Evolutionary conservation across 2,888 invertebrate genomes (phyloP).

Genomic region (Sinhomidia bicolor): DNA sequence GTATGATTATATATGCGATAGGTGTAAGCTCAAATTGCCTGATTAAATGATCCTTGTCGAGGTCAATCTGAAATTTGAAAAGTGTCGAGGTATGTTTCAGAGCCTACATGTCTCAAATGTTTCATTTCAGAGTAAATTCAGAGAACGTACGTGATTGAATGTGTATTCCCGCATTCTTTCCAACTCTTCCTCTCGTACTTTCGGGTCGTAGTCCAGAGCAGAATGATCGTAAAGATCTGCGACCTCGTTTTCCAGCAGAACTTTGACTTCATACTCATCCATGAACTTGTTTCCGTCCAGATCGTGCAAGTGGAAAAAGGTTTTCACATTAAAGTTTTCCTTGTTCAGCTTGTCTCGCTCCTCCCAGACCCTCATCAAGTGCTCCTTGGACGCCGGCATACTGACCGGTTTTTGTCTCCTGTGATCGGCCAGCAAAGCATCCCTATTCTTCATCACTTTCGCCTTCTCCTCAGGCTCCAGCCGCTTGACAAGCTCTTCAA

Average conservation of each 20-base stretch:
- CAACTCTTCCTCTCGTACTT: conserved; percentile 33
- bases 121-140: too few relatives aligned
- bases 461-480: not conserved
- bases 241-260: conserved; percentile 25
- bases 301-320: conserved; percentile 58
- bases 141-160: too few relatives aligned
- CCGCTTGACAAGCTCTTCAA: conserved; percentile 52
- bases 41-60: conserved; percentile 39
- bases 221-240: not conserved
- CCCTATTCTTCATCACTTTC: not conserved
- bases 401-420: not conserved
- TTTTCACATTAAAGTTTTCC: conserved; percentile 46
- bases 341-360: conserved; percentile 45
- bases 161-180: conserved; percentile 60
- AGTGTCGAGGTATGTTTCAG: too few relatives aligned
- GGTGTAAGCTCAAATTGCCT: too few relatives aligned
- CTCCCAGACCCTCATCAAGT: conserved; percentile 47
- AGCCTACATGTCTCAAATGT: too few relatives aligned
- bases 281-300: conserved; percentile 47
- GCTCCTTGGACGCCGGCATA: conserved; percentile 38
- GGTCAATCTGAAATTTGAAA: conserved; percentile 31
- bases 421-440: not conserved
- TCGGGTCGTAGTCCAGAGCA: conserved; percentile 12
- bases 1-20: too few relatives aligned
- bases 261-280: conserved; percentile 58